Base-by-base conservation (phyloP, 2,888 invertebrate genomes). In the Volucella inflata region DNA sequence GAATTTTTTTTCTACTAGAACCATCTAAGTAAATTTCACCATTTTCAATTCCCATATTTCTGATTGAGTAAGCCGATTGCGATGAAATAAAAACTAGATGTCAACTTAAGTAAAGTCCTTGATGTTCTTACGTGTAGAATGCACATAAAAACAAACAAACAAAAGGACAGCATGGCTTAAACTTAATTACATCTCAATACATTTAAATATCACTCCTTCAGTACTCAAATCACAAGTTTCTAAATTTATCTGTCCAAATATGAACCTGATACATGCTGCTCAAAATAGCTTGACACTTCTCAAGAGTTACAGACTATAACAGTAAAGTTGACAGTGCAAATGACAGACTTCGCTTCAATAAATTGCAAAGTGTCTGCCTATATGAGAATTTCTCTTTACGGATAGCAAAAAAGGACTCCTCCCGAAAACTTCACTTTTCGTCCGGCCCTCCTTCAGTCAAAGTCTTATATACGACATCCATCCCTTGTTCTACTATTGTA, bases 241-340 rank as follows among this genome's bases (percentile, higher is more conserved):
- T n/a, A 36, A 46, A 70, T 70, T 70, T 57, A 70, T 70, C 4
- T 30, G 30, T 30, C 6, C 57, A 12, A 57, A 68, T 38, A 70
- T 38, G 57, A 57, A 38, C 46, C 16, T 46, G 30, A 30, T 30
- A 30, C 46, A 55, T 68, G 53, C 36, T 44, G 16, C 44, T 36
- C 12, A 30, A 68, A 57, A 68, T 48, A 38, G 70, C 46, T 70
- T 70, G 70, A 70, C 70, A 68, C 46, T 68, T 68, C 57, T 68
- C 36, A 17, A 57, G 57, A 36, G 55, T 48, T 57, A 57, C 70
- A 46, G 46, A 12, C 44, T 38, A 46, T 42, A 42, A 42, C n/a
- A 40, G 9, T 46, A 42, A 62, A 21, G n/a, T 46, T 36, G 46
- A 70, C 57, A 70, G 48, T 17, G 48, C 38, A 46, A 48, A 44